Percentiles rank a stretch among this genome's conserved stretches.
Evolutionary conservation across 2,113 vertebrate species (phyloP).

Genomic region (Hemicordylus capensis): DNA sequence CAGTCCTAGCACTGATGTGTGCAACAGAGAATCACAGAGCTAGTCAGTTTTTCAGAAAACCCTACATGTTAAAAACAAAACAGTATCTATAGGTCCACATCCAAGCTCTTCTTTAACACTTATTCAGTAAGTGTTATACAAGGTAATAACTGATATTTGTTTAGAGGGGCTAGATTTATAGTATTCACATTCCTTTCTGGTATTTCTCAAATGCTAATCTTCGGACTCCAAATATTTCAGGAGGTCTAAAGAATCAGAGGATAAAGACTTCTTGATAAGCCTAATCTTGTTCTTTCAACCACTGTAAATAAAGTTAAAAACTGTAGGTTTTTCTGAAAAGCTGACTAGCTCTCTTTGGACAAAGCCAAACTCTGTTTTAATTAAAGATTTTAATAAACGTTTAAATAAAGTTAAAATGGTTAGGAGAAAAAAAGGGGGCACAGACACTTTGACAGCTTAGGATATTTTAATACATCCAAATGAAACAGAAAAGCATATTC

Average conservation of each 20-base stretch:
- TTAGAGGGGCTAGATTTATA: neutral
- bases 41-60: no score
- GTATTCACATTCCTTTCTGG: neutral
- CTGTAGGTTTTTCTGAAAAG: no score
- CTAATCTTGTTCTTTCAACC: neutral
- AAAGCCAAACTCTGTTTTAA: no score
- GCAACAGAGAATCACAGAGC: no score
- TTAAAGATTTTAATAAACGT: no score
- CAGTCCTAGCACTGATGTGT: no score
- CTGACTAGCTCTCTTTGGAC: no score
- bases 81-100: neutral
- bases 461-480: constrained; percentile 18
- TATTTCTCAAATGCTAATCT: neutral
- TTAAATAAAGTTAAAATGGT: neutral
- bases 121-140: neutral
- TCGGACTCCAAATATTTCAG: neutral
- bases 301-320: neutral
- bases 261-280: neutral
- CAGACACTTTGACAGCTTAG: neutral
- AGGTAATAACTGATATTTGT: neutral
- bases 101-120: neutral
- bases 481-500: constrained; percentile 3
- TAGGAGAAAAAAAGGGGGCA: neutral
- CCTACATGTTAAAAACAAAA: no score
- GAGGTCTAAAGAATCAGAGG: neutral